Percentiles rank a stretch among this genome's conserved stretches.
Evolutionary conservation across 2,797 vertebrate genomes (phyloP).

Genomic region (Coregonus sp.): DNA sequence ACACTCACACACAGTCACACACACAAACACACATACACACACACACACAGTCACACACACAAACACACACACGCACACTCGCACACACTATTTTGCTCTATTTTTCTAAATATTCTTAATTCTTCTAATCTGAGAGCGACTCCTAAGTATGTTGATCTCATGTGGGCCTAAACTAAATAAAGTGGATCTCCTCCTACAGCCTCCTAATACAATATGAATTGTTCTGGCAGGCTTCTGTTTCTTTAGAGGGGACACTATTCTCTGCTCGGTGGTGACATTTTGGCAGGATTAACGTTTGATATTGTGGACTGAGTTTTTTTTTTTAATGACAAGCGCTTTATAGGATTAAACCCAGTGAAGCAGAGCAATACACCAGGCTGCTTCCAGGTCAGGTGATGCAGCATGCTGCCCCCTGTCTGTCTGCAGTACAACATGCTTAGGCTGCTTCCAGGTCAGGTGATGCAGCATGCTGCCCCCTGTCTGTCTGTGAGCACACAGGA

Average conservation of each 20-base stretch:
- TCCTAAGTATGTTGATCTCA: too few relatives aligned
- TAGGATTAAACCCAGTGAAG: background rate
- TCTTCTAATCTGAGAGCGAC: background rate
- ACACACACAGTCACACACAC: conserved; percentile 21
- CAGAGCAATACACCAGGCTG: background rate
- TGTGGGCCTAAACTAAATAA: too few relatives aligned
- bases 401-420: too few relatives aligned
- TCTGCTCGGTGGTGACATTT: background rate
- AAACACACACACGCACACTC: background rate
- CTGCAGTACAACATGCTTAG: background rate
- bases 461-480: background rate
- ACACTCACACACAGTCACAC: too few relatives aligned
- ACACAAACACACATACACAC: background rate
- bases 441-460: too few relatives aligned
- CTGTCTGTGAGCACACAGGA: background rate
- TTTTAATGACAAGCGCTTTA: background rate
- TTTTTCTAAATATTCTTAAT: background rate
- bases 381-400: background rate
- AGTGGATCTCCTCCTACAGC: background rate
- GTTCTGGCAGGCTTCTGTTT: background rate
- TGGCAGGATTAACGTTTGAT: conserved; percentile 5
- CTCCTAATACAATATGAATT: background rate
- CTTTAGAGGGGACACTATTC: conserved; percentile 9
- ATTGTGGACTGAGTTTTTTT: conserved; percentile 15
- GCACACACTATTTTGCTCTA: background rate